Conservation (phyloP, 2,113 vertebrate genomes). For the Nycticebus coucang region DNA sequence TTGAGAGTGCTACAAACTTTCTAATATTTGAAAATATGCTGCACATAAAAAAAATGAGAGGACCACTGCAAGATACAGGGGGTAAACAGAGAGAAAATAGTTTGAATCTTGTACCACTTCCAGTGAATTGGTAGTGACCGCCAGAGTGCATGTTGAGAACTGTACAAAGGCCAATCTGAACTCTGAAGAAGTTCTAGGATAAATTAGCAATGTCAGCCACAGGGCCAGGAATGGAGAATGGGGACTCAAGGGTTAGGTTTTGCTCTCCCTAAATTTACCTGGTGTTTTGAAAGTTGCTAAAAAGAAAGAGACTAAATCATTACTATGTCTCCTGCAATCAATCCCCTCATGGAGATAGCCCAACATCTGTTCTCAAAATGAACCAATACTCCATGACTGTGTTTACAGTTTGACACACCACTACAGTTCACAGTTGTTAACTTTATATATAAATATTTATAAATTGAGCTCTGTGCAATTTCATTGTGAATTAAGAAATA, state of each 20-base stretch:
- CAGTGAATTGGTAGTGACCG: neutral
- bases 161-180: neutral
- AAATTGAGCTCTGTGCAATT: constrained; percentile 80
- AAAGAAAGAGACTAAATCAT: constrained; percentile 49
- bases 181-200: neutral
- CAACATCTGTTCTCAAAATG: constrained; percentile 77
- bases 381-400: constrained; percentile 79
- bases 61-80: neutral
- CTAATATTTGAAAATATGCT: constrained; percentile 42
- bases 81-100: constrained; percentile 26
- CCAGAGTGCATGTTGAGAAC: neutral
- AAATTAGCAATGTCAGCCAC: constrained; percentile 47
- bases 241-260: neutral
- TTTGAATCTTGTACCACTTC: neutral
- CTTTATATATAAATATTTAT: constrained; percentile 84
- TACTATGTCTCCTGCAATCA: constrained; percentile 49
- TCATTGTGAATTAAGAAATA: constrained; percentile 84
- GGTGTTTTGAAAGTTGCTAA: constrained; percentile 39
- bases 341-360: constrained; percentile 5
- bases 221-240: neutral
- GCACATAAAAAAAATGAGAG: neutral
- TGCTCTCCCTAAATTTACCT: constrained; percentile 12
- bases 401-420: constrained; percentile 81
- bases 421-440: constrained; percentile 80
- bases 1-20: neutral